Evolutionary conservation across 2,797 vertebrate genomes (phyloP), one percentile per base, ranked within the genome.

Genomic region (Apogon hyalosoma): DNA sequence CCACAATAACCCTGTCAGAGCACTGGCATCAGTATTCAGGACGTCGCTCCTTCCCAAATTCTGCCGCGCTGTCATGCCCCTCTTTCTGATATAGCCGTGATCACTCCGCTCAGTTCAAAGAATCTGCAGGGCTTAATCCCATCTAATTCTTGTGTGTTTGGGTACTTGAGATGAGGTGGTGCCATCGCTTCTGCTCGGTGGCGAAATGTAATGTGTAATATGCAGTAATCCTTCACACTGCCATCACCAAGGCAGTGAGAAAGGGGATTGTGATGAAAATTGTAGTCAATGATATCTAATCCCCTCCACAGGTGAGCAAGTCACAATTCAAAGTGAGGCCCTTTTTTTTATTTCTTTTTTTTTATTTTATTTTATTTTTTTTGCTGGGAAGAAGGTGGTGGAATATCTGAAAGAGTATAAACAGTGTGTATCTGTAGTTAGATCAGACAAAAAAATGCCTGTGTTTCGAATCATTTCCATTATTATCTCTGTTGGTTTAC

Each of bases 121-220:
- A 68, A 77, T 81, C 78, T 40, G 64, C 69, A 19, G 58, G 55
- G 72, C 36, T 18, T 82, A 83, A 87, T 88, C 74, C 77, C 2
- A 7, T 71, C 54, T 84, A 74, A 75, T 73, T 74, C 76, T 52
- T 45, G 42, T 65, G 56, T 72, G 70, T 76, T 80, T 70, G 45
- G 60, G 62, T 70, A 40, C 78, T 70, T 48, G 73, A 80, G 69
- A 63, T 52, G 58, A 73, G 78, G 76, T 75, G 77, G 70, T 63
- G 63, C 69, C 67, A 63, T 46, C 11, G 11, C 73, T 21, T 53
- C 69, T 45, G 79, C 78, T 75, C 54, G 28, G 46, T 67, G 69
- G 63, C 45, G 54, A 85, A 80, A 87, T 70, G 55, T 54, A 63
- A 82, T 19, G 60, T 60, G 58, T 86, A 88, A 90, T 88, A 71